Conservation (phyloP, 2,888 invertebrate genomes). For the Julus scanicus region DNA sequence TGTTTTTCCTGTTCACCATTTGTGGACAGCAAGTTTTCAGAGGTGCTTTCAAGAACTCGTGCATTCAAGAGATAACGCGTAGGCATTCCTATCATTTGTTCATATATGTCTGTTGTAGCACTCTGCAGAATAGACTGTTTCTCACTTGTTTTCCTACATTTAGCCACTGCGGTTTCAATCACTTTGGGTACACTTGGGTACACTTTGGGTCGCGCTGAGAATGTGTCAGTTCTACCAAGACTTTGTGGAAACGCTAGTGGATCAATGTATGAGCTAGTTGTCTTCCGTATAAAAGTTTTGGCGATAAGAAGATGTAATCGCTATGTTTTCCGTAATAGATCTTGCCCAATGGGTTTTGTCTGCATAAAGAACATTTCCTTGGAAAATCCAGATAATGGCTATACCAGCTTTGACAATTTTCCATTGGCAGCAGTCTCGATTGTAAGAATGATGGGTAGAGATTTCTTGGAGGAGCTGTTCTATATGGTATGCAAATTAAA, state of each 20-base stretch:
- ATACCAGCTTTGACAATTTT: neutral
- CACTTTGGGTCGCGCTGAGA: neutral
- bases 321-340: neutral
- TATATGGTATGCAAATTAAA: neutral
- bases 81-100: neutral
- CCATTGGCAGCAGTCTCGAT: neutral
- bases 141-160: neutral
- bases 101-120: neutral
- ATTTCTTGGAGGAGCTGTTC: neutral
- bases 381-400: neutral
- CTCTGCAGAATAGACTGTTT: neutral
- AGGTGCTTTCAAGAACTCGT: constrained; percentile 10
- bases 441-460: neutral
- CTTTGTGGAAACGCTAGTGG: neutral
- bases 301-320: neutral
- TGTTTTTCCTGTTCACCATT: neutral
- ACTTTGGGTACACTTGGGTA: too few relatives aligned
- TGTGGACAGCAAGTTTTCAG: neutral
- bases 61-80: neutral
- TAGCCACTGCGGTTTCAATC: neutral
- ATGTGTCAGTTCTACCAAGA: neutral
- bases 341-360: neutral
- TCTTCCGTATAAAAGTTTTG: neutral
- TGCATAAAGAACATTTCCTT: neutral
- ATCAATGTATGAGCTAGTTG: neutral